phyloP scores from a whole-genome alignment of 2,113 vertebrate species.

The Boulengeromyrus knoepffleri region DNA sequence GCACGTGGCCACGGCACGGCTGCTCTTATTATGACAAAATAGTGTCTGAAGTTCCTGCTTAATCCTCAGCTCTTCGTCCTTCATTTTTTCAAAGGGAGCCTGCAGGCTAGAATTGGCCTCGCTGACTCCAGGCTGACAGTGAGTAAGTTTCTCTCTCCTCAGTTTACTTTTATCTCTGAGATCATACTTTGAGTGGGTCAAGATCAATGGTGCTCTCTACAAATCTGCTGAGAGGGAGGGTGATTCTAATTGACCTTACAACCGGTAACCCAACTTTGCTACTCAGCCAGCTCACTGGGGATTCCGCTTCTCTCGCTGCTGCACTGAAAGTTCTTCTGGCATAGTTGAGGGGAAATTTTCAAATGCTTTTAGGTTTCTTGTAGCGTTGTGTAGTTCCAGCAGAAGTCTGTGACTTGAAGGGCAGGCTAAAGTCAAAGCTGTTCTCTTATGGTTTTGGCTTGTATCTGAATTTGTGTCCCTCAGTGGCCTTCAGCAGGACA shows the following conservation, averaged over 20 bases:
- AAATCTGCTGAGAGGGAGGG: constrained; percentile 56
- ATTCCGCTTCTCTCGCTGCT: neutral
- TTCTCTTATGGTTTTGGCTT: neutral
- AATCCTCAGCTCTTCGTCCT: constrained; percentile 59
- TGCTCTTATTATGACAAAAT: constrained; percentile 42
- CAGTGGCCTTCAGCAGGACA: neutral
- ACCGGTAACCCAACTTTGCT: constrained; percentile 8
- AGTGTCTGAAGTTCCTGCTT: constrained; percentile 41
- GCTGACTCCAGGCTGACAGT: constrained; percentile 61
- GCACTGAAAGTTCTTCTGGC: neutral
- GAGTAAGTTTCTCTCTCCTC: constrained; percentile 57
- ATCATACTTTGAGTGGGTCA: constrained; percentile 59
- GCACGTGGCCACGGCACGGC: neutral
- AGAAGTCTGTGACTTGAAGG: neutral
- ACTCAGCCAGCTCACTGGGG: neutral
- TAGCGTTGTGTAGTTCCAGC: neutral
- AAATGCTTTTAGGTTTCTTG: neutral
- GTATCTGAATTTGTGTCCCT: too few relatives aligned
- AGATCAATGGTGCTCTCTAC: constrained; percentile 63
- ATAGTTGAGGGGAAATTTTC: neutral
- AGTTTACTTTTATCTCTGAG: constrained; percentile 62
- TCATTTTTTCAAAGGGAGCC: constrained; percentile 65
- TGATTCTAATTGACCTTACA: constrained; percentile 58
- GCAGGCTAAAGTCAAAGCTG: neutral
- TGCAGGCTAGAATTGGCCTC: constrained; percentile 63